These are phyloP conservation scores for Ephydatia muelleri DNA, from an alignment of 37 sponge, comb jelly and placozoan species.

Conservation along the genomic window DNA sequence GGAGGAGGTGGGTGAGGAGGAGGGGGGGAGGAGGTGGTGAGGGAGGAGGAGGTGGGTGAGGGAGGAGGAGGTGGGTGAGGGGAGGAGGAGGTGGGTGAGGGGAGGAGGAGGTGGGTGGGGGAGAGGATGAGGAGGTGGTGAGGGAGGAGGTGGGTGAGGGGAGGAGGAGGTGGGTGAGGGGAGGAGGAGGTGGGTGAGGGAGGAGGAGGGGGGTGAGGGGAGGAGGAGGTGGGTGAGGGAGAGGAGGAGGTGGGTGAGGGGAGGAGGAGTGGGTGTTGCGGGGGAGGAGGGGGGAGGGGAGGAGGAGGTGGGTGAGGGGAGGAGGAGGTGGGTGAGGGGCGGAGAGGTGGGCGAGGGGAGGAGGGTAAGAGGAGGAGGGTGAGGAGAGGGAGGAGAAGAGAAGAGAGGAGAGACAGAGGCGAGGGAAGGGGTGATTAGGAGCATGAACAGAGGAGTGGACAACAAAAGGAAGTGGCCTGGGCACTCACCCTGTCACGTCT, in stretches of 20 bases:
- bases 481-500: conserved; percentile 76
- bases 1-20: not conserved
- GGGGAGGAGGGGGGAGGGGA: no score
- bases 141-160: not conserved
- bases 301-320: no score
- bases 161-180: not conserved
- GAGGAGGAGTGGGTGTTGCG: not conserved
- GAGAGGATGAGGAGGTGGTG: not conserved
- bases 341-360: not conserved
- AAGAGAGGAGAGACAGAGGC: not conserved
- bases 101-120: no score
- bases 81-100: no score
- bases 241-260: not conserved
- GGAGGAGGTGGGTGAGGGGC: no score
- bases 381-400: not conserved
- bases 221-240: not conserved
- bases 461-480: no score
- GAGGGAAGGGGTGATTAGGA: not conserved
- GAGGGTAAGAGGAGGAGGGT: not conserved
- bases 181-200: not conserved
- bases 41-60: not conserved
- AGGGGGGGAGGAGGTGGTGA: not conserved
- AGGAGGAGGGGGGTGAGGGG: not conserved
- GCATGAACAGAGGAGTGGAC: not conserved
- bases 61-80: no score